These are phyloP conservation scores for Opisthograptis luteolata DNA, from an alignment of 2,888 invertebrate genomes.

Conservation along the genomic window DNA sequence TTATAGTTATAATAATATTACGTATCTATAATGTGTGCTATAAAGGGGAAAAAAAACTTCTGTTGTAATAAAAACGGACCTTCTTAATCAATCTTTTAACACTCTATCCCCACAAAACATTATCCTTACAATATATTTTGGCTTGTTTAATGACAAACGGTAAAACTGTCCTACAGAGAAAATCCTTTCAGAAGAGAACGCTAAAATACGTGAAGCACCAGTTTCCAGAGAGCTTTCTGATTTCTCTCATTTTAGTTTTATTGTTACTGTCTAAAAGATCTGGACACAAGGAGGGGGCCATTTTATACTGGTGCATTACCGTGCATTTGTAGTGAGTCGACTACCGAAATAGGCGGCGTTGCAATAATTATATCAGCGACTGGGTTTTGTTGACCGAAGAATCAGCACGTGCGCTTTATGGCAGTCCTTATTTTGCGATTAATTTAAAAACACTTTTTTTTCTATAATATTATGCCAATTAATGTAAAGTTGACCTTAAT, in stretches of 20 bases:
- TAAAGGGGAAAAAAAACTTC: too few relatives aligned
- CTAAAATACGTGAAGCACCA: constrained; percentile 54
- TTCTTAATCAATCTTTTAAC: too few relatives aligned
- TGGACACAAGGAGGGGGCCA: constrained; percentile 46
- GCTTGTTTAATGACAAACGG: constrained; percentile 52
- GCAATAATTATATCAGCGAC: constrained; percentile 81
- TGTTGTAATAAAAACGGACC: too few relatives aligned
- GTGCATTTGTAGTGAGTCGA: constrained; percentile 60
- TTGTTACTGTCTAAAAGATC: constrained; percentile 42
- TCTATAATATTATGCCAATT: not conserved
- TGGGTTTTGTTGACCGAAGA: constrained; percentile 68
- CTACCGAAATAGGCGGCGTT: constrained; percentile 75
- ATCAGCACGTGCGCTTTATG: constrained; percentile 53
- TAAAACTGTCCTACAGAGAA: constrained; percentile 52
- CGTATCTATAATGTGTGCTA: too few relatives aligned
- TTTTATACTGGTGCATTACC: constrained; percentile 54
- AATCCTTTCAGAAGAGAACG: constrained; percentile 57
- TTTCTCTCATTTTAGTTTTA: constrained; percentile 46
- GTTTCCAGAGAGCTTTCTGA: constrained; percentile 48
- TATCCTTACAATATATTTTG: constrained; percentile 43
- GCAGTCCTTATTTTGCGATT: constrained; percentile 3
- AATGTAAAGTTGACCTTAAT: not conserved
- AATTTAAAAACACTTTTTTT: constrained; percentile 10
- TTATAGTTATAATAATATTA: too few relatives aligned
- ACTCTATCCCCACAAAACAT: constrained; percentile 27